These are phyloP conservation scores for Pachypeltis micranthus DNA, from an alignment of 1,140 invertebrate genomes.

Conservation along the genomic window DNA sequence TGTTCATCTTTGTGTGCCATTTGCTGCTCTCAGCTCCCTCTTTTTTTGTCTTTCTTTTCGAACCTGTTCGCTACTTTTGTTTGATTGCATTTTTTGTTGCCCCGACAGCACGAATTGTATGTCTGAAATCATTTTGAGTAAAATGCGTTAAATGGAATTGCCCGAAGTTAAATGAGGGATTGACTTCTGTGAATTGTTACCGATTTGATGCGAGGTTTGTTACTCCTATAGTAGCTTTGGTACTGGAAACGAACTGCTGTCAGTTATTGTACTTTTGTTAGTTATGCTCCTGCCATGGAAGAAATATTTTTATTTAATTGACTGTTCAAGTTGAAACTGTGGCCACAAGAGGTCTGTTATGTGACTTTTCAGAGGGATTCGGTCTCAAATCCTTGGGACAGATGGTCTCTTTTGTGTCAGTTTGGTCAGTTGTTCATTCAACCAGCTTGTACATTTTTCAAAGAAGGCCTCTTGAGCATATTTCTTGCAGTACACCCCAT, in stretches of 20 bases:
- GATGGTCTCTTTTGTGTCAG: background rate
- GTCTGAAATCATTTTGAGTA: background rate
- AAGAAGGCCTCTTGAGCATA: background rate
- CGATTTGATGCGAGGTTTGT: background rate
- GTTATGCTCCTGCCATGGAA: background rate
- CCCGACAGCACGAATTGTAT: no score
- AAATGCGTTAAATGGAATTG: background rate
- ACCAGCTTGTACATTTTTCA: background rate
- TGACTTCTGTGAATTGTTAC: no score
- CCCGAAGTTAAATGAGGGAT: no score
- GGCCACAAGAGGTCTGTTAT: background rate
- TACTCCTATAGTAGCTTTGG: background rate
- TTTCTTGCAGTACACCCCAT: background rate
- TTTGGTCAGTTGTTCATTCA: background rate
- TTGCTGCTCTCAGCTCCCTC: no score
- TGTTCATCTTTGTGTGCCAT: no score
- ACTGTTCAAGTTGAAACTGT: background rate
- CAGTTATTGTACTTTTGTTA: background rate
- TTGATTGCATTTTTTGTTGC: no score
- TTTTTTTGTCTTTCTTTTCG: no score
- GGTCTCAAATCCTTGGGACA: background rate
- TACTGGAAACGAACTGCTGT: background rate
- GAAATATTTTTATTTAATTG: background rate
- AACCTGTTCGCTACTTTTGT: no score
- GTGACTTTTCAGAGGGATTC: background rate